Conservation (phyloP, 2,888 invertebrate genomes). For the Syrphus vitripennis region DNA sequence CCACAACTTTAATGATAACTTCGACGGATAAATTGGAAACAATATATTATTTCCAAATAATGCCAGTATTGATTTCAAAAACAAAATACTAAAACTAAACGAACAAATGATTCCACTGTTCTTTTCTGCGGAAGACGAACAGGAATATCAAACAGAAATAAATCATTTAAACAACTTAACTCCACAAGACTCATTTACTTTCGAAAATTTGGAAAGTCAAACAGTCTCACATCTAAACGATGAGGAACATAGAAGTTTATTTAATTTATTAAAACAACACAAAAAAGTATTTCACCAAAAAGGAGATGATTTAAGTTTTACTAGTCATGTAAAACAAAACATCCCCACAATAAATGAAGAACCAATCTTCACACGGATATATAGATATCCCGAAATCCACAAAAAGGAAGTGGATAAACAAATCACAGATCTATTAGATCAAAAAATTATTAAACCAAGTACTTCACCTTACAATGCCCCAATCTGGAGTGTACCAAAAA, state of each 20-base stretch:
- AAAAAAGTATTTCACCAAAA: background rate
- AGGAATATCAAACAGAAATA: constrained; percentile 4
- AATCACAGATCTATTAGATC: constrained; percentile 14
- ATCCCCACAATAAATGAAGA: no score
- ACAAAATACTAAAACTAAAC: constrained; percentile 16
- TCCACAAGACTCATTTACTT: background rate
- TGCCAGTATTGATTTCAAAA: background rate
- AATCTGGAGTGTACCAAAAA: no score
- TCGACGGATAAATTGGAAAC: constrained; percentile 18
- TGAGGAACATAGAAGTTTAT: background rate
- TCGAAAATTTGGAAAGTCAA: no score
- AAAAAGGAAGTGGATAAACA: no score
- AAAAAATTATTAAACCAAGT: constrained; percentile 25
- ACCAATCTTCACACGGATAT: no score
- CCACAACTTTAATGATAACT: no score
- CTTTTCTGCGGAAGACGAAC: constrained; percentile 10
- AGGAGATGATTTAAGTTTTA: background rate
- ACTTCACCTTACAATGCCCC: constrained; percentile 33
- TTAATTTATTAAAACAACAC: background rate
- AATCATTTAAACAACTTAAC: constrained; percentile 3
- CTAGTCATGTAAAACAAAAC: background rate
- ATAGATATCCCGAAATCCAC: constrained; percentile 13
- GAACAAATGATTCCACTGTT: background rate
- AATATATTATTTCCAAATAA: constrained; percentile 28
- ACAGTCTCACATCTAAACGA: no score